Percentiles rank a stretch among this genome's conserved stretches.
Evolutionary conservation across 2,113 vertebrate genomes (phyloP).

Genomic region (Procavia capensis): DNA sequence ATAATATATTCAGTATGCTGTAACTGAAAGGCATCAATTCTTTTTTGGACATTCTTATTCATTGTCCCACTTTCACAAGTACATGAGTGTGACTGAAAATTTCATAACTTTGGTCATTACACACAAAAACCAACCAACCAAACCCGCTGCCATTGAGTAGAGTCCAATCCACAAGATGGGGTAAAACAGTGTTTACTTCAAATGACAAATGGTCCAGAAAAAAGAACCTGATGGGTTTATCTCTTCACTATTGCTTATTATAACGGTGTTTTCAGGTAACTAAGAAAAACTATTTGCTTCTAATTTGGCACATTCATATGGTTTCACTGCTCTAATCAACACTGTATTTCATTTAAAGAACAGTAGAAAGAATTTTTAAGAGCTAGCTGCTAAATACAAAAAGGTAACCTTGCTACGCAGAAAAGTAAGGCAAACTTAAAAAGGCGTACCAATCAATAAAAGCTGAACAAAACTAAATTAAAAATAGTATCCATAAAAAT

Average conservation of each 20-base stretch:
- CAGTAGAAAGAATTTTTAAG: neutral
- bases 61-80: too few relatives aligned
- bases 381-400: conserved; percentile 29
- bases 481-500: neutral
- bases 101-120: too few relatives aligned
- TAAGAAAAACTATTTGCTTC: neutral
- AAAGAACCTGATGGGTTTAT: neutral
- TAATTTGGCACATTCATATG: neutral
- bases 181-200: neutral
- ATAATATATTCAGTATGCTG: too few relatives aligned
- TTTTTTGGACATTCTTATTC: too few relatives aligned
- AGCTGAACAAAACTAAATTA: neutral
- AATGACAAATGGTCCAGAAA: neutral
- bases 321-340: neutral
- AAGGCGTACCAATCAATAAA: neutral
- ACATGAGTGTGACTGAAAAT: too few relatives aligned
- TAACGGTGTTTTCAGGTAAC: neutral
- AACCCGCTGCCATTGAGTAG: too few relatives aligned
- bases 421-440: conserved; percentile 8
- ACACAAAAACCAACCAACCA: too few relatives aligned
- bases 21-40: too few relatives aligned
- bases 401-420: neutral
- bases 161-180: too few relatives aligned
- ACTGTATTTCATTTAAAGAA: neutral
- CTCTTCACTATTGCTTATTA: neutral